Conservation (phyloP, 2,888 invertebrate species). For the Diachrysia chrysitis region DNA sequence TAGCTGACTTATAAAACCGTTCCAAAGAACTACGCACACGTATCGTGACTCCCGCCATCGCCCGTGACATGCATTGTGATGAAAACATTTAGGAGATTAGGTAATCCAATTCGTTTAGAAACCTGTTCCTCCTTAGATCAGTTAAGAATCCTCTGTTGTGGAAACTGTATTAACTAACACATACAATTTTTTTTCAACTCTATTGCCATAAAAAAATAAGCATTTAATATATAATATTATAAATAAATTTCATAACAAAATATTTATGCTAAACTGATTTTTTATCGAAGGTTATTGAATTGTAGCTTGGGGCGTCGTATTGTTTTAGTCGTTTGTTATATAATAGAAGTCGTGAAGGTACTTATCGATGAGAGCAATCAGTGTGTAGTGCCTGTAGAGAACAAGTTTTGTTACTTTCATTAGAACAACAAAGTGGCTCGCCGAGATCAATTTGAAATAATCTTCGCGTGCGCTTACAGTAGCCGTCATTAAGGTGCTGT, state of each 20-base stretch:
- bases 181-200: neutral
- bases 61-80: conserved; percentile 71
- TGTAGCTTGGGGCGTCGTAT: neutral
- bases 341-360: conserved; percentile 33
- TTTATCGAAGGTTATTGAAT: neutral
- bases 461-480: conserved; percentile 55
- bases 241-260: neutral
- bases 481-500: conserved; percentile 51
- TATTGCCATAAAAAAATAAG: neutral
- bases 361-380: conserved; percentile 50
- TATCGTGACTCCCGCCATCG: conserved; percentile 14
- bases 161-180: conserved; percentile 5
- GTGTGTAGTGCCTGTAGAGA: conserved; percentile 42
- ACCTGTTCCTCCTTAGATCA: conserved; percentile 54
- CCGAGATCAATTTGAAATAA: conserved; percentile 64
- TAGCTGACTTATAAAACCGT: conserved; percentile 57
- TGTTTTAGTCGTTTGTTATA: conserved; percentile 29
- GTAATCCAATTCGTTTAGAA: conserved; percentile 68
- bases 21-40: conserved; percentile 62
- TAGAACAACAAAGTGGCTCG: conserved; percentile 57
- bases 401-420: conserved; percentile 66
- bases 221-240: too few relatives aligned
- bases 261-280: neutral
- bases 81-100: conserved; percentile 67
- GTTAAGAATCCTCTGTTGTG: conserved; percentile 16